Evolutionary conservation across 2,888 invertebrate species (phyloP).

Genomic region (Idaea straminata): DNA sequence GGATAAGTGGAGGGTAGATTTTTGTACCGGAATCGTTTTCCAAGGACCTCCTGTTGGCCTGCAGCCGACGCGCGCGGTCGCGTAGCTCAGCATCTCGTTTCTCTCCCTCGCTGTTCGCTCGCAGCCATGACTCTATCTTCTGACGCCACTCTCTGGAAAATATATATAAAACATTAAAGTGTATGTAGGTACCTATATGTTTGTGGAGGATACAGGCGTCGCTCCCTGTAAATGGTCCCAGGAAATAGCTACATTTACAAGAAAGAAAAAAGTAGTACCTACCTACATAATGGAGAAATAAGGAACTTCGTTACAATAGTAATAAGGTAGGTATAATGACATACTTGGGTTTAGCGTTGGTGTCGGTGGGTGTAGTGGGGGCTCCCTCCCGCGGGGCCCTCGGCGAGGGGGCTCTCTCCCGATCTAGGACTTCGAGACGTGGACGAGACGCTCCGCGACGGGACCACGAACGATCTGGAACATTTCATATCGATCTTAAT

Average conservation of each 20-base stretch:
- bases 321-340: slow-evolving; percentile 15
- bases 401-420: slow-evolving; percentile 75
- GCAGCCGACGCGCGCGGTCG: slow-evolving; percentile 82
- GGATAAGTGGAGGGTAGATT: not conserved
- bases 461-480: slow-evolving; percentile 92
- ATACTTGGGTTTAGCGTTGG: slow-evolving; percentile 63
- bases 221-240: too few species aligned
- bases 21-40: slow-evolving; percentile 90
- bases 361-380: slow-evolving; percentile 30
- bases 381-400: slow-evolving; percentile 56
- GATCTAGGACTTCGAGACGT: slow-evolving; percentile 90
- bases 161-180: not conserved
- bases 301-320: too few species aligned
- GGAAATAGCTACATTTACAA: too few species aligned
- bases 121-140: slow-evolving; percentile 95
- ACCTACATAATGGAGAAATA: too few species aligned
- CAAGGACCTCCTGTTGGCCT: slow-evolving; percentile 87
- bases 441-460: slow-evolving; percentile 87
- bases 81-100: slow-evolving; percentile 85
- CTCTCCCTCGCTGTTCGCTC: slow-evolving; percentile 91
- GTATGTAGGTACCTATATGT: too few species aligned
- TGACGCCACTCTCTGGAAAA: slow-evolving; percentile 88
- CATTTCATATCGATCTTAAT: not conserved
- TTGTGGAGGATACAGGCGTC: too few species aligned
- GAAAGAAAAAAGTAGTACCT: too few species aligned